These are phyloP conservation scores for Conistra vaccinii DNA, from an alignment of 2,888 invertebrate species.

Conservation along the genomic window DNA sequence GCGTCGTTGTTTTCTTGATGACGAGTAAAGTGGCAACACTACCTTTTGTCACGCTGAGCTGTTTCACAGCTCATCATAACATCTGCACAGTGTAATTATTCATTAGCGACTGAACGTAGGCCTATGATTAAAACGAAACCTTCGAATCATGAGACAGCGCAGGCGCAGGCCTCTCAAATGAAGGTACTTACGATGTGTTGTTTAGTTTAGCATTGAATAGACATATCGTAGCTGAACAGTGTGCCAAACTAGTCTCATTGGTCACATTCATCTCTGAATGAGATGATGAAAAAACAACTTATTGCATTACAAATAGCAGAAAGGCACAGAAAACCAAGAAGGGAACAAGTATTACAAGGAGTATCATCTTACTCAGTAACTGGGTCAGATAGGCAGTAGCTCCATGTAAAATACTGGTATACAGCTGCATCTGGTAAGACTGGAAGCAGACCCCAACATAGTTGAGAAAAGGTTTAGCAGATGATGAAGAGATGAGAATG, in stretches of 20 bases:
- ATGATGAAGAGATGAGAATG: no score
- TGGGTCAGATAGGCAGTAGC: background rate
- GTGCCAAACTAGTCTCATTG: slow-evolving; percentile 20
- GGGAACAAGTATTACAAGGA: background rate
- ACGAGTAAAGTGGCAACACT: slow-evolving; percentile 21
- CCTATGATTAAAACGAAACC: slow-evolving; percentile 53
- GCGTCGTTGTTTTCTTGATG: slow-evolving; percentile 26
- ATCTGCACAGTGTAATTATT: slow-evolving; percentile 47
- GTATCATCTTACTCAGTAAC: background rate
- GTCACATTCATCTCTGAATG: background rate
- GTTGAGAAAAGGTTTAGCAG: background rate
- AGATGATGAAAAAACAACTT: background rate
- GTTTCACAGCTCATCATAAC: slow-evolving; percentile 44
- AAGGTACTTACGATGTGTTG: slow-evolving; percentile 24
- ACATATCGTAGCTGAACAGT: background rate
- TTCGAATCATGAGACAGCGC: slow-evolving; percentile 50
- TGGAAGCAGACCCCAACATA: background rate
- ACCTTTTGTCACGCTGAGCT: slow-evolving; percentile 20
- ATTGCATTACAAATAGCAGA: background rate
- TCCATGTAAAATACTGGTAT: background rate
- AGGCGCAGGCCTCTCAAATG: slow-evolving; percentile 30
- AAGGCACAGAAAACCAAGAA: background rate
- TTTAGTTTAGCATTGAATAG: slow-evolving; percentile 55
- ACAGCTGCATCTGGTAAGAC: background rate
- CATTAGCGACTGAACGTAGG: slow-evolving; percentile 52